Evolutionary conservation across 1,140 invertebrate genomes (phyloP).

Genomic region (Tetramorium alpestre): DNA sequence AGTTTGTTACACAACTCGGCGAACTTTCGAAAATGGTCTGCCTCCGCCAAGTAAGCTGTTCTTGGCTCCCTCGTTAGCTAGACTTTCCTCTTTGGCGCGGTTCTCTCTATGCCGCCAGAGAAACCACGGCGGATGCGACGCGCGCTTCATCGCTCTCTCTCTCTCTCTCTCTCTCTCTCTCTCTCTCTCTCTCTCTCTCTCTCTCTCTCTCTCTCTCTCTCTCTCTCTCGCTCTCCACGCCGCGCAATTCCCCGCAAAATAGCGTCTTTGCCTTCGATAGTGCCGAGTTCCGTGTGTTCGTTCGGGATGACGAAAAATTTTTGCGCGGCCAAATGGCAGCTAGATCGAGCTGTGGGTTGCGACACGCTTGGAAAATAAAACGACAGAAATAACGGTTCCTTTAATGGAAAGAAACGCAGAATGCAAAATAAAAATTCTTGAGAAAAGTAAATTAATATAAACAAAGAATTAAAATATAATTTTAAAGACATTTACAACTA

Average conservation of each 20-base stretch:
- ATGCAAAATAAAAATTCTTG: not conserved
- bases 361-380: not conserved
- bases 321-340: not conserved
- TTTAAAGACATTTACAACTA: not conserved
- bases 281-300: conserved; percentile 11
- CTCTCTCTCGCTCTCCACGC: no score
- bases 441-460: not conserved
- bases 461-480: not conserved
- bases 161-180: not conserved
- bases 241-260: conserved; percentile 27
- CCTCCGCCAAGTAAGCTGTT: conserved; percentile 82
- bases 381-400: not conserved
- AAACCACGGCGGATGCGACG: conserved; percentile 75
- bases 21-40: conserved; percentile 84
- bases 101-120: conserved; percentile 72
- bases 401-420: not conserved
- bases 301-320: conserved; percentile 40
- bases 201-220: conserved; percentile 7
- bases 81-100: conserved; percentile 75
- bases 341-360: not conserved
- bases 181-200: no score
- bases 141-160: not conserved
- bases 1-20: conserved; percentile 85
- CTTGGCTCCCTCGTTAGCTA: conserved; percentile 77
- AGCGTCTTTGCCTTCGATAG: conserved; percentile 36